Base-by-base conservation (phyloP, 2,113 vertebrate species). In the Climacteris rufus region DNA sequence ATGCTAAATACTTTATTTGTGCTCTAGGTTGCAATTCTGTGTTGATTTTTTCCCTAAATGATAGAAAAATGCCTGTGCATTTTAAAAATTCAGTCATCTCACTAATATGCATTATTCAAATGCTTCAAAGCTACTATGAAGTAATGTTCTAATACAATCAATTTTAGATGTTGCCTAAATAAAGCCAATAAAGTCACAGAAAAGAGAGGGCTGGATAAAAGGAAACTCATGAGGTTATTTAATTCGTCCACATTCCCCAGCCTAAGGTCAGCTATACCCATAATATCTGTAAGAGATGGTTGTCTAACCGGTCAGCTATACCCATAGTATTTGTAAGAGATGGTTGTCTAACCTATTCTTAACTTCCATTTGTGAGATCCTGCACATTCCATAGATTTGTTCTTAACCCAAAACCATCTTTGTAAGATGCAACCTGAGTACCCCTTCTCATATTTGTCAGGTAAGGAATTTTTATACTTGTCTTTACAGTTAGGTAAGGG, bases 241-340 rank as follows among this genome's bases (percentile, higher is more conserved):
- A 5, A 61, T 79, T 85, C 76, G 23, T 37, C 23, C 37, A 20
- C 22, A 9, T 50, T 66, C 25, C 25, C 22, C 4, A 45, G 9
- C 10, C 3, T 10, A 0, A 65, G 16, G 17, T 59, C 61, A 79
- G 3, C 44, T 63, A 2, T 22, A 44, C 5, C 17, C 4, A 1
- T 44, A 39, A 40, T 39, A 35, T 47, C 60, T 14, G 24, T 53
- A 31, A 56, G 11, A 65, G 22, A 15, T 19, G 4, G 7, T 31
- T 75, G 37, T 69, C 53, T 69, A 31, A 60, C n/a, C n/a, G 16
- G 17, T 59, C 61, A 79, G 3, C 44, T 63, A 2, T 22, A 44
- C 5, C 17, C 4, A 1, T 44, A 39, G 35, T 39, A 35, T 49
- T 64, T 14, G 24, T 54, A 31, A 57, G 11, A 65, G 22, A 13